Percentiles rank a stretch among this genome's conserved stretches.
These are phyloP conservation scores for Tylochromis polylepis DNA, from an alignment of 2,113 vertebrate species.

Conservation along the genomic window DNA sequence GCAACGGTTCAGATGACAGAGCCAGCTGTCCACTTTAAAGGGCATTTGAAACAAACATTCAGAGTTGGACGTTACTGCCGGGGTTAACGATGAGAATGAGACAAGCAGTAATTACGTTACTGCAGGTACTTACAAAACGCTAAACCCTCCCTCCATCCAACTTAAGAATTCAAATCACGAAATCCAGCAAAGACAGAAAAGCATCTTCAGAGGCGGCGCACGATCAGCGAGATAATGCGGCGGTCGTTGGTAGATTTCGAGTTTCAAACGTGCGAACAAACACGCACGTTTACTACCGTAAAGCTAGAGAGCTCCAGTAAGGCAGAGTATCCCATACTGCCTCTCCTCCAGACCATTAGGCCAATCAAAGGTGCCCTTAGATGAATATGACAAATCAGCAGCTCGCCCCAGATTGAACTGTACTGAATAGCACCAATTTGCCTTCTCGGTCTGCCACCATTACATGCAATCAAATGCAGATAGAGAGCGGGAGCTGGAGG, in stretches of 20 bases:
- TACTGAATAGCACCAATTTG: conserved; percentile 63
- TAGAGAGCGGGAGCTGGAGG: conserved; percentile 24
- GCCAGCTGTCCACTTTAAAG: conserved; percentile 63
- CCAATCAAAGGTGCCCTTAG: conserved; percentile 46
- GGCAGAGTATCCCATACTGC: background rate
- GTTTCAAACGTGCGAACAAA: background rate
- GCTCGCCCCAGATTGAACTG: conserved; percentile 28
- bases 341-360: conserved; percentile 37
- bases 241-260: background rate
- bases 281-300: background rate
- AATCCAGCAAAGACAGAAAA: background rate
- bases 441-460: conserved; percentile 53
- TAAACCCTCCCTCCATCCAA: background rate
- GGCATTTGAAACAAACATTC: conserved; percentile 32
- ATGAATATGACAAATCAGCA: conserved; percentile 61
- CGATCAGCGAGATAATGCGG: background rate
- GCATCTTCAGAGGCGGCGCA: background rate
- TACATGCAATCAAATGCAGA: conserved; percentile 64
- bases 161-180: background rate
- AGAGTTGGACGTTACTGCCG: background rate
- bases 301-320: background rate
- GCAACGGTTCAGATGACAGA: conserved; percentile 50
- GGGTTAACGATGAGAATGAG: background rate
- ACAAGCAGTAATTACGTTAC: background rate
- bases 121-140: background rate